Evolutionary conservation across 2,888 invertebrate species (phyloP), one percentile per base, ranked within the genome.

Genomic region (Synanthedon formicaeformis): DNA sequence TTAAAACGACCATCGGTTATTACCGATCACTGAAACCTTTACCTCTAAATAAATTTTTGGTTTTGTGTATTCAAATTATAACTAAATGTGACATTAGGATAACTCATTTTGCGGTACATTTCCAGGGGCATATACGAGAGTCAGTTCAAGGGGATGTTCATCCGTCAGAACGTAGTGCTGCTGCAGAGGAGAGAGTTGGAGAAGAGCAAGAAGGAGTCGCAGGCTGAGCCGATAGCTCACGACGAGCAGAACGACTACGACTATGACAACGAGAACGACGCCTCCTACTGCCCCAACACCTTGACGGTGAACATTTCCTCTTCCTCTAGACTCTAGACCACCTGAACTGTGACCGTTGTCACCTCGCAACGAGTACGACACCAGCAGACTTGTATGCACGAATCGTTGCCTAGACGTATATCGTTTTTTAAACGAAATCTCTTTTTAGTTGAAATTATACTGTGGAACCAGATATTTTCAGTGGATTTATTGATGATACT

Each of bases 251-350:
- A 67, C 4, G 84, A 83, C 48, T 88, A 88, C 60, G 82, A 88
- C 62, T 88, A 88, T 53, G 71, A 81, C 58, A 88, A 88, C 57
- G 88, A 88, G 58, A 88, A 88, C 57, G 88, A 88, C 60, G 85
- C 83, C 1, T 85, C 85, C 0, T 88, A 88, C 64, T 88, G 88
- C 55, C 79, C 81, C 1, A 78, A 72, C 50, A 71, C 70, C 54
- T 61, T 74, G 45, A 75, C 77, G 58, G 87, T 86, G 14, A 64
- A 69, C 65, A 55, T 52, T 55, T 57, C 6, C 2, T 27, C 52
- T 55, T 57, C 27, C 8, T 27, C 27, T 27, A 8, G 27, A 27
- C 8, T 27, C 27, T 27, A 8, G 27, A 27, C 27, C 27, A 8
- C 8, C 27, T 8, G 6, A 27, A 2, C 27, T 6, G 27, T 27